Evolutionary conservation across 1,140 invertebrate genomes (phyloP).

Genomic region (Choristoneura fumiferana): DNA sequence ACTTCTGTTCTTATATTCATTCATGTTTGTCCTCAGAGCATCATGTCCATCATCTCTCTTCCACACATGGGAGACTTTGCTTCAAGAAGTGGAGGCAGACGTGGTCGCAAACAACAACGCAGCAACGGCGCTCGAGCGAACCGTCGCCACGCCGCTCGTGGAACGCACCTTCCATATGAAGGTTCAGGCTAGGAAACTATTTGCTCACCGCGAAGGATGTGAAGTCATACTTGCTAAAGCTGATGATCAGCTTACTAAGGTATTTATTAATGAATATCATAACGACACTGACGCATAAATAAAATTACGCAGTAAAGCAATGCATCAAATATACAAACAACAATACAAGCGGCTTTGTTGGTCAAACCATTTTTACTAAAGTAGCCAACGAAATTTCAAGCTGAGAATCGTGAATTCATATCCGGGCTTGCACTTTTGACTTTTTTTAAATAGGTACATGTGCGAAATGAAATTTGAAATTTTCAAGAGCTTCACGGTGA

Average conservation of each 20-base stretch:
- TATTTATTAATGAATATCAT: conserved; percentile 24
- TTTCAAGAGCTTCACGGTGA: too few species aligned
- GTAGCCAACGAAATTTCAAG: too few species aligned
- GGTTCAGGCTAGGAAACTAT: conserved; percentile 95
- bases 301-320: too few species aligned
- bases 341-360: too few species aligned
- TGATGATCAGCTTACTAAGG: conserved; percentile 91
- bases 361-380: too few species aligned
- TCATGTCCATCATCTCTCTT: conserved; percentile 90
- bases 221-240: conserved; percentile 93
- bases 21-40: conserved; percentile 81
- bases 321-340: too few species aligned
- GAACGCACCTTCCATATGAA: conserved; percentile 95
- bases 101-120: conserved; percentile 94
- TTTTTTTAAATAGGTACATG: too few species aligned
- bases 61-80: conserved; percentile 93
- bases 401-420: too few species aligned
- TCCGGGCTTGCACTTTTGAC: too few species aligned
- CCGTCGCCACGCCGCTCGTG: conserved; percentile 90
- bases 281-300: too few species aligned
- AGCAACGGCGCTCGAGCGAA: conserved; percentile 87
- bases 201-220: conserved; percentile 93
- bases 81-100: conserved; percentile 96
- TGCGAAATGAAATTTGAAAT: too few species aligned
- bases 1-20: too few species aligned